Evolutionary conservation across 2,797 vertebrate genomes (phyloP), one percentile per base, ranked within the genome.

Genomic region (Oophaga sylvatica): DNA sequence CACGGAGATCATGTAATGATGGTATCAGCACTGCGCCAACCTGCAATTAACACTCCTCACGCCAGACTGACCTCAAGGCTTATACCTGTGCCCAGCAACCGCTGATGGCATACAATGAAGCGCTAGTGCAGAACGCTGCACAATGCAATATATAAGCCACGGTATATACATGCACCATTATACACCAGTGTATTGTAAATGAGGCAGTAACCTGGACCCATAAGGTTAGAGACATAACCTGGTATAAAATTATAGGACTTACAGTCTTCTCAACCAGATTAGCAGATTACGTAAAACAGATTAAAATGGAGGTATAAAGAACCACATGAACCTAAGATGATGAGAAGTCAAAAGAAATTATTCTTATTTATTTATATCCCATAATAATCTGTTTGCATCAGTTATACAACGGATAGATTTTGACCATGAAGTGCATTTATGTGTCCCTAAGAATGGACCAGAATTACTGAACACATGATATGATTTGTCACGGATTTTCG

Each of bases 31-130:
- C 0, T 9, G 41, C 8, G 35, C 70, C 71, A 84, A 29, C 57
- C 45, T 26, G 13, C 59, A 84, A 60, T 84, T 75, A 71, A 63
- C 70, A 84, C 17, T 57, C 0, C 41, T 84, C 57, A 63, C 59
- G 76, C 63, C 71, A 53, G 10, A 53, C 15, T 53, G 57, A 76
- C 83, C 83, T 76, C 56, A 76, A 63, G 73, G 35, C 62, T 6
- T 41, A 63, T 84, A 84, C 59, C 35, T 63, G 71, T 8, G 35
- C 15, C 20, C 60, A 19, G 56, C 31, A 84, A 60, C 31, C 31
- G 60, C 20, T 16, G 5, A 59, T 63, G 26, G 3, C n/a, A 41
- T 1, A 9, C 26, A 62, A 63, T 16, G 13, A 6, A 48, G n/a
- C 2, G 4, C 8, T 48, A 67, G 35, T 8, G 7, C 2, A 53